These are phyloP conservation scores for Rhodinocichla rosea DNA, from an alignment of 2,113 vertebrate genomes.

Conservation along the genomic window DNA sequence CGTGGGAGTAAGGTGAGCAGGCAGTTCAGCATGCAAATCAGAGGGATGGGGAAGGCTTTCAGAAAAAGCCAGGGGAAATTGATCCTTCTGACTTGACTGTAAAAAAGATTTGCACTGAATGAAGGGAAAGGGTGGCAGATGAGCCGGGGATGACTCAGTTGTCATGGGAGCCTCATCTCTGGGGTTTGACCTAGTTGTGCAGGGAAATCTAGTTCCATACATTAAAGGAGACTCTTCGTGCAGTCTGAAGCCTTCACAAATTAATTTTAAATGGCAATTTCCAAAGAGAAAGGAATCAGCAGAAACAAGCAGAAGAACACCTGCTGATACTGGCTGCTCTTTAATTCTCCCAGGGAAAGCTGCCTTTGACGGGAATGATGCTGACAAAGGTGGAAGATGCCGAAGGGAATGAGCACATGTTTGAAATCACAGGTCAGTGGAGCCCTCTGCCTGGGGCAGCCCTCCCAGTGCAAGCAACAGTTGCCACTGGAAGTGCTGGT, in stretches of 20 bases:
- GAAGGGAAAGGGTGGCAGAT: neutral
- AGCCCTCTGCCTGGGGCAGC: neutral
- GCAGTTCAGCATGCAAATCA: neutral
- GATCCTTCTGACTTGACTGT: neutral
- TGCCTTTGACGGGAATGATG: constrained; percentile 82
- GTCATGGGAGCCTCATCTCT: neutral
- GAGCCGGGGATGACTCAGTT: neutral
- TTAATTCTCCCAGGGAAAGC: constrained; percentile 78
- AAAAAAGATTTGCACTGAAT: neutral
- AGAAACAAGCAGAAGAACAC: neutral
- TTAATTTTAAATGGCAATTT: neutral
- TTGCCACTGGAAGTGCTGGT: neutral
- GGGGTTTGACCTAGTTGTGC: constrained; percentile 1
- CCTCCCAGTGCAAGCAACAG: neutral
- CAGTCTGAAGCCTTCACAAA: neutral
- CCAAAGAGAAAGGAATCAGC: neutral
- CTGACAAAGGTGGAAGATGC: constrained; percentile 86
- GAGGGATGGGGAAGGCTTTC: neutral
- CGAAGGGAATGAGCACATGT: constrained; percentile 81
- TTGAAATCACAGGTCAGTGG: constrained; percentile 91
- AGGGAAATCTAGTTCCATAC: constrained; percentile 2
- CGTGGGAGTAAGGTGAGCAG: neutral
- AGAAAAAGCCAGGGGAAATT: neutral
- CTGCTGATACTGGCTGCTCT: neutral
- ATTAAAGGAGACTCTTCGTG: neutral